phyloP scores from a whole-genome alignment of 2,888 invertebrate genomes.

The Nycteola revayana region DNA sequence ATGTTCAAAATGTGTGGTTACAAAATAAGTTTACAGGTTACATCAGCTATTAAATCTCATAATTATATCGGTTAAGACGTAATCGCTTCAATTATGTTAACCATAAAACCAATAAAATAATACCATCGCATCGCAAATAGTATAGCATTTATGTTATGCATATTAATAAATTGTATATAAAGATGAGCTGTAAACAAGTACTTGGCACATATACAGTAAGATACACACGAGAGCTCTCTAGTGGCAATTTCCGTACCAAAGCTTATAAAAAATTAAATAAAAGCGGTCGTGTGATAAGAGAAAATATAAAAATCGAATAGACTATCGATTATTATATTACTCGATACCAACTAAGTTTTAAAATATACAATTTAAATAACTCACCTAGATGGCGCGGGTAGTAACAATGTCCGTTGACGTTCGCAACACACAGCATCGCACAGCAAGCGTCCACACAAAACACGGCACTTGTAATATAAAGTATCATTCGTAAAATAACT shows the following conservation, averaged over 20 bases:
- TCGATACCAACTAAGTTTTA: too few relatives aligned
- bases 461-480: conserved; percentile 73
- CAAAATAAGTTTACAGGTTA: conserved; percentile 40
- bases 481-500: conserved; percentile 81
- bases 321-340: too few relatives aligned
- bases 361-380: conserved; percentile 31
- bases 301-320: too few relatives aligned
- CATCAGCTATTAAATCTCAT: conserved; percentile 30
- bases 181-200: conserved; percentile 26
- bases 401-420: conserved; percentile 42
- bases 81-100: conserved; percentile 24
- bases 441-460: conserved; percentile 73
- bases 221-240: conserved; percentile 19
- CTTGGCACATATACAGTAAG: conserved; percentile 11
- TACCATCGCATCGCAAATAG: conserved; percentile 43
- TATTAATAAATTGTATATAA: conserved; percentile 35
- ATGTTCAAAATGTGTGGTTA: conserved; percentile 31
- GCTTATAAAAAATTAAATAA: too few relatives aligned
- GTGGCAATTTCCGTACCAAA: not conserved
- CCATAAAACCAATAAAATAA: conserved; percentile 35
- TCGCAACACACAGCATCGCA: conserved; percentile 62
- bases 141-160: conserved; percentile 42
- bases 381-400: conserved; percentile 46
- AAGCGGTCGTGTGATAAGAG: too few relatives aligned
- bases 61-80: conserved; percentile 14